Base-by-base conservation (phyloP, 1,140 invertebrate species). In the Galleria mellonella region DNA sequence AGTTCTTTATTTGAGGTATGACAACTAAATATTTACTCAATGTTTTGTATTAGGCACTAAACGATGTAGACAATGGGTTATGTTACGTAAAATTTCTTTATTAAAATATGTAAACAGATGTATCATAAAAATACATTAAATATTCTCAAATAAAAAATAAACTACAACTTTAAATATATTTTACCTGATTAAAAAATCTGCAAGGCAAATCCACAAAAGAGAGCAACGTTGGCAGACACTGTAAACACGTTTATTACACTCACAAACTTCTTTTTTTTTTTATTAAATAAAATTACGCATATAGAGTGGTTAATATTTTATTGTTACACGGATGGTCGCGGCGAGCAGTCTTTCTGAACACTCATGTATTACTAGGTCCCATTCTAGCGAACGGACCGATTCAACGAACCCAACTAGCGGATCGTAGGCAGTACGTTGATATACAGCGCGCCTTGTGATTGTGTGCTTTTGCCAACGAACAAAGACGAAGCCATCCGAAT, bases 401-500 rank as follows among this genome's bases (percentile, higher is more conserved):
- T 35, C 33, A 44, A 48, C 38, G 45, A 59, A 59, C 48, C 51
- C 51, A 9, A 12, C 17, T 5, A 17, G 10, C n/a, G 11, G 27
- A 9, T 29, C 17, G 17, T 39, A 39, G 23, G 27, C 37, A 12
- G 17, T 23, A 23, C 17, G 17, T 6, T 23, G 2, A 6, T 11
- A 13, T 17, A 39, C 37, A 45, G 31, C 44, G 15, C 15, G 30
- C 6, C 17, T 23, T 54, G 40, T 54, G 43, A 42, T 46, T 44
- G 40, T 55, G 47, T 47, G 55, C 42, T 45, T 36, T 43, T 57
- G 51, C 40, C 54, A 38, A 35, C 69, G 76, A 71, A 73, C 66
- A 71, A 69, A 72, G 63, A 42, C 74, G 66, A 73, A 29, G 33
- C n/a, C 32, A 40, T 27, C 64, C 72, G 72, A 74, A 62, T 35